These are phyloP conservation scores for Brachionus paranguensis DNA, from an alignment of 1,140 invertebrate genomes.

Conservation along the genomic window DNA sequence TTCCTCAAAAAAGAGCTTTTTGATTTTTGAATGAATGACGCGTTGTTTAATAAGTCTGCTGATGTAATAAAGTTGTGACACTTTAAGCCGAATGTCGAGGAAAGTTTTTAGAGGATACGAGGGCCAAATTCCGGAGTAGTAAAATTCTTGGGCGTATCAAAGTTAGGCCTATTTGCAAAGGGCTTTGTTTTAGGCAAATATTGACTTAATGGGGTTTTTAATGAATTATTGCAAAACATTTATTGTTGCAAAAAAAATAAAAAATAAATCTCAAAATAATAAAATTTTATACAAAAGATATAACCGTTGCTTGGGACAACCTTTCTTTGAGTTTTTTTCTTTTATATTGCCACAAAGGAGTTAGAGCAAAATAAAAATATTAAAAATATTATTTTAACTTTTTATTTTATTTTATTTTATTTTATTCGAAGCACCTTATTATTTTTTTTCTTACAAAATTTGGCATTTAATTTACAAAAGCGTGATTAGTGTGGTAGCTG, in stretches of 20 bases:
- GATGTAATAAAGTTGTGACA: neutral
- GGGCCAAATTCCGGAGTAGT: too few species aligned
- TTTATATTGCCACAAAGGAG: neutral
- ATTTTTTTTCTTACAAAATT: neutral
- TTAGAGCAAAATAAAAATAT: neutral
- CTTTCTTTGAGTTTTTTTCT: neutral
- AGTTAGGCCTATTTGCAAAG: neutral
- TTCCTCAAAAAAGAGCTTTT: neutral
- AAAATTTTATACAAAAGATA: neutral
- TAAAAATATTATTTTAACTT: neutral
- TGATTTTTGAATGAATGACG: neutral
- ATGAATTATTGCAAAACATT: neutral
- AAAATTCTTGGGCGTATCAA: neutral
- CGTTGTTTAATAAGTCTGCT: neutral
- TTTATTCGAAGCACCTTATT: neutral
- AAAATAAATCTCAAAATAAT: neutral
- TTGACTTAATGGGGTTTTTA: neutral
- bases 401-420: neutral
- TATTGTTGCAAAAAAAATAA: constrained; percentile 11
- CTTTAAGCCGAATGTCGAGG: neutral
- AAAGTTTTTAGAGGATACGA: neutral
- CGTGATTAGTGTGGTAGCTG: neutral
- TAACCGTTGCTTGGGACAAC: constrained; percentile 20
- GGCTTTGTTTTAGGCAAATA: constrained; percentile 3
- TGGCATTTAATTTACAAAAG: neutral